These are phyloP conservation scores for Heliothis subflexa DNA, from an alignment of 1,140 invertebrate species.

Conservation along the genomic window DNA sequence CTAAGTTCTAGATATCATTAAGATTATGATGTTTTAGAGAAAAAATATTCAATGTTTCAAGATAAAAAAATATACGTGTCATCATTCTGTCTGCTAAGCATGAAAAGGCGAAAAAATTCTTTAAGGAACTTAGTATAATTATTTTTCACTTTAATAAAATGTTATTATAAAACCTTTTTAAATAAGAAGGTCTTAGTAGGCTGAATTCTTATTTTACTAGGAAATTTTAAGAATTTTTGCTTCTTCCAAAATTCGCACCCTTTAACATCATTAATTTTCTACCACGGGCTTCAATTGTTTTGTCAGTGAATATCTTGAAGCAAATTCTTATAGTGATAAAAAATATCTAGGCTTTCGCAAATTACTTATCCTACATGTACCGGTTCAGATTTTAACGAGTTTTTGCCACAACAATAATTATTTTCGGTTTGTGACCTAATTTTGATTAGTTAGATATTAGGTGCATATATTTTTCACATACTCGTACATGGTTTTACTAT, in stretches of 20 bases:
- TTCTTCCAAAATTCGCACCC: not conserved
- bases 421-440: not conserved
- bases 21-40: no score
- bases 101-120: no score
- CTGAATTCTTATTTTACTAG: not conserved
- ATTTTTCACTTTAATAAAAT: not conserved
- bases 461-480: no score
- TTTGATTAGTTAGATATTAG: not conserved
- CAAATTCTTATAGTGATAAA: not conserved
- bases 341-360: conserved; percentile 15
- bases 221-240: no score
- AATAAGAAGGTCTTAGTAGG: no score
- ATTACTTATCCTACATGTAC: conserved; percentile 15
- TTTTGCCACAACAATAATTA: conserved; percentile 11
- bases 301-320: conserved; percentile 8
- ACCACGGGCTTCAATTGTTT: conserved; percentile 24
- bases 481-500: no score
- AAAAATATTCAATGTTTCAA: no score
- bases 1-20: no score
- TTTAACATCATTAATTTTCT: conserved; percentile 6
- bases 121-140: not conserved
- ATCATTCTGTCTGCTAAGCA: no score
- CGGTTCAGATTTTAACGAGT: conserved; percentile 16
- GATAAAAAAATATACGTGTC: no score
- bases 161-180: not conserved